Conservation (phyloP, 2,113 vertebrate genomes). For the Larimichthys crocea region DNA sequence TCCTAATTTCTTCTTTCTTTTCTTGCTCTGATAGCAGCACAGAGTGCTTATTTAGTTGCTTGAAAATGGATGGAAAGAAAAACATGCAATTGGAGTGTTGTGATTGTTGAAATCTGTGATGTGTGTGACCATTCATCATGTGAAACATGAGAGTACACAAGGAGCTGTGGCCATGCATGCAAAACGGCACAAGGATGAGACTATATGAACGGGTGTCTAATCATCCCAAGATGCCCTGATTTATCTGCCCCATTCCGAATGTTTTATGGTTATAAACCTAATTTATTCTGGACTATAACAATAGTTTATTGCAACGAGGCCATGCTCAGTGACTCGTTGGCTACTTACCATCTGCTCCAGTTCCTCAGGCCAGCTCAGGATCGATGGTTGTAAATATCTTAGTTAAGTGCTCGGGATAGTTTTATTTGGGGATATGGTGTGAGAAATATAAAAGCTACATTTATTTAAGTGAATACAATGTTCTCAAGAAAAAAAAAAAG, state of each 20-base stretch:
- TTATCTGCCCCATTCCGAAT: conserved; percentile 40
- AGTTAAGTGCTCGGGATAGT: conserved; percentile 29
- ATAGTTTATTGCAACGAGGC: conserved; percentile 69
- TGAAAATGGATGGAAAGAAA: conserved; percentile 25
- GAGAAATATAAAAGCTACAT: conserved; percentile 58
- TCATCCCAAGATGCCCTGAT: conserved; percentile 54
- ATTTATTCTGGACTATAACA: conserved; percentile 77
- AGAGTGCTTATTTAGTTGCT: conserved; percentile 23
- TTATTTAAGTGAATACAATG: conserved; percentile 10
- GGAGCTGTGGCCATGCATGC: conserved; percentile 30
- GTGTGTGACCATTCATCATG: conserved; percentile 21
- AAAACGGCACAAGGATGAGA: conserved; percentile 16
- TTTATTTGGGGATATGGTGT: conserved; percentile 60
- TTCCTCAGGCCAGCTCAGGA: conserved; percentile 45
- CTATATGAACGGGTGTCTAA: conserved; percentile 59
- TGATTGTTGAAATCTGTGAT: conserved; percentile 18
- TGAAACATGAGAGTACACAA: conserved; percentile 34
- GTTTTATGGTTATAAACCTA: conserved; percentile 55
- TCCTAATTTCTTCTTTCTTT: conserved; percentile 24
- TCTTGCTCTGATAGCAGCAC: not conserved
- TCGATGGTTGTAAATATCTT: conserved; percentile 70
- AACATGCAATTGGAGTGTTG: conserved; percentile 25
- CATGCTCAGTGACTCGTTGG: conserved; percentile 61
- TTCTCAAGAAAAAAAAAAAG: not conserved
- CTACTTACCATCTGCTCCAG: conserved; percentile 69